A percentile compares a stretch with the other conserved stretches of the same genome.
Evolutionary conservation across 2,888 invertebrate species (phyloP).

Genomic region (Steinernema scapterisci): DNA sequence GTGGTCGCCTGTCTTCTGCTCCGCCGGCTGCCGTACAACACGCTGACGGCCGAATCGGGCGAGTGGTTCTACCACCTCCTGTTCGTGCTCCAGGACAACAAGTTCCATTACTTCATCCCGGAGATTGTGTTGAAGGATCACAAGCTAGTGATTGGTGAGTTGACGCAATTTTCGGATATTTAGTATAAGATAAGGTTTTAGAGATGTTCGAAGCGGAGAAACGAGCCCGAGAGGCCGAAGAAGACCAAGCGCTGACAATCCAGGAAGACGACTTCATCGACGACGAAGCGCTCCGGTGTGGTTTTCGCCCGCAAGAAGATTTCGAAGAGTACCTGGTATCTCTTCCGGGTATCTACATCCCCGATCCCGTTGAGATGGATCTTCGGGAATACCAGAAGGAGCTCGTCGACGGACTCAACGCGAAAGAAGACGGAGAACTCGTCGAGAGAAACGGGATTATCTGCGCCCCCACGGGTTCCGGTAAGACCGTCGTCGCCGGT

Average conservation of each 20-base stretch:
- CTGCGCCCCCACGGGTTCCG: slow-evolving; percentile 54
- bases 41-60: background rate
- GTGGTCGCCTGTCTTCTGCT: slow-evolving; percentile 14
- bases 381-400: slow-evolving; percentile 3
- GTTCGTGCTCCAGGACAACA: background rate
- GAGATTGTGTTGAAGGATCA: background rate
- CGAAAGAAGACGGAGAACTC: too few species aligned
- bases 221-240: background rate
- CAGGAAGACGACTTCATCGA: slow-evolving; percentile 1
- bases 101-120: background rate
- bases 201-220: background rate
- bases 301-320: slow-evolving; percentile 4
- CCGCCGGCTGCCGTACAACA: background rate
- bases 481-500: slow-evolving; percentile 56
- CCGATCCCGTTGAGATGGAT: background rate
- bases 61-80: slow-evolving; percentile 22
- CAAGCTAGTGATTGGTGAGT: background rate
- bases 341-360: background rate
- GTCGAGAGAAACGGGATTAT: slow-evolving; percentile 44
- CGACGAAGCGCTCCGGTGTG: background rate
- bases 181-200: background rate
- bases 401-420: background rate
- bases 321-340: background rate
- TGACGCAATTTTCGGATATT: background rate
- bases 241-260: background rate